Evolutionary conservation across 2,888 invertebrate species (phyloP), one percentile per base, ranked within the genome.

Genomic region (Panopea generosa): DNA sequence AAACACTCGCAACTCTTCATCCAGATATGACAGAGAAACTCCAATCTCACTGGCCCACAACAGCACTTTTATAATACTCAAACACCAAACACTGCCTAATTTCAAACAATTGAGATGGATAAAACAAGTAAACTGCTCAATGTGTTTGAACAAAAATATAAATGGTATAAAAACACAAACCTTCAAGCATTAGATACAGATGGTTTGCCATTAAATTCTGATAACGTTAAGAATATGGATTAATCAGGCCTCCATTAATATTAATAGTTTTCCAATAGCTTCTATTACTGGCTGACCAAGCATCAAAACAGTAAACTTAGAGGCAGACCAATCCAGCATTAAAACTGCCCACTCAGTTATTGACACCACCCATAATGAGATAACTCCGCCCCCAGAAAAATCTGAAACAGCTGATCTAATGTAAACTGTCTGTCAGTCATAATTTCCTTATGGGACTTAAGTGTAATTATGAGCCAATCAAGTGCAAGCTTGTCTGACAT

Each of bases 261-360:
- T 76, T 80, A 80, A 80, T 80, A 76, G 70, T 61, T 69, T 76
- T 76, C 66, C 80, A 80, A 80, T 73, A 71, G 73, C 65, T 49
- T 60, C 72, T 69, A 72, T 76, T 73, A 80, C 69, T 69, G 76
- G 76, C 53, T 73, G 80, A 67, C 69, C 67, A 73, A 53, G 69
- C 53, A 52, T 52, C 65, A 69, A 47, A 65, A 68, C 40, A 33
- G 27, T 56, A 75, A 56, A 49, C 45, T 29, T 33, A 33, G 33
- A 33, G 33, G 33, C 33, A 33, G 33, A 33, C 33, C 33, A 33
- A 33, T 7, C 11, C 4, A 7, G 6, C 33, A 4, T 7, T 7
- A 53, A 49, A 38, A 33, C 65, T 56, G 29, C 61, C 66, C 40
- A 29, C 50, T 26, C 20, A 27, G 59, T 27, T 45, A n/a, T 53